Conservation (phyloP, 2,113 vertebrate genomes). For the Ramphastos sulfuratus region DNA sequence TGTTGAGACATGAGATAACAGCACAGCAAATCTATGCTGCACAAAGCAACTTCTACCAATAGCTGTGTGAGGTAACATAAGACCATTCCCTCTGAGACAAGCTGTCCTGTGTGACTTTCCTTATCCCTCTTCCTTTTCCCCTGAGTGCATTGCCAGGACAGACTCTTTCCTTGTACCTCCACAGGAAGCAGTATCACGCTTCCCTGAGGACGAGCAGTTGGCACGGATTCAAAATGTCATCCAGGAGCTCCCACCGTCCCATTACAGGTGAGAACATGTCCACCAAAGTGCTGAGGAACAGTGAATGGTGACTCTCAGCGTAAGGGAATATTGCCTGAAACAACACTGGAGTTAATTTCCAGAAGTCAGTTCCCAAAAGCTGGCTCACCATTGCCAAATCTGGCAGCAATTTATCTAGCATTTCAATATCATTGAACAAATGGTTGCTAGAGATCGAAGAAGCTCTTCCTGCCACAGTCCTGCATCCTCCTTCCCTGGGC, state of each 20-base stretch:
- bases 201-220: slow-evolving; percentile 86
- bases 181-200: slow-evolving; percentile 83
- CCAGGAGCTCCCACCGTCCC: slow-evolving; percentile 89
- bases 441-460: background rate
- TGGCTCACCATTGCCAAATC: background rate
- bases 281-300: background rate
- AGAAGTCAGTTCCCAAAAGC: background rate
- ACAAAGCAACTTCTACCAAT: background rate
- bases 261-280: slow-evolving; percentile 86
- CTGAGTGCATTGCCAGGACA: background rate
- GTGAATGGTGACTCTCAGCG: background rate
- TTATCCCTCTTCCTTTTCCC: slow-evolving; percentile 29
- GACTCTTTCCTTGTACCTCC: slow-evolving; percentile 3
- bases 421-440: background rate
- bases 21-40: background rate
- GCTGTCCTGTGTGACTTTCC: background rate
- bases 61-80: background rate
- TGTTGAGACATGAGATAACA: background rate
- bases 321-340: background rate
- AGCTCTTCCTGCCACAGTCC: background rate
- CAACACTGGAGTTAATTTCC: background rate
- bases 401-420: background rate
- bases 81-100: background rate
- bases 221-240: slow-evolving; percentile 87
- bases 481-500: background rate